Conservation (phyloP, 2,888 invertebrate genomes). For the Melieria picta region DNA sequence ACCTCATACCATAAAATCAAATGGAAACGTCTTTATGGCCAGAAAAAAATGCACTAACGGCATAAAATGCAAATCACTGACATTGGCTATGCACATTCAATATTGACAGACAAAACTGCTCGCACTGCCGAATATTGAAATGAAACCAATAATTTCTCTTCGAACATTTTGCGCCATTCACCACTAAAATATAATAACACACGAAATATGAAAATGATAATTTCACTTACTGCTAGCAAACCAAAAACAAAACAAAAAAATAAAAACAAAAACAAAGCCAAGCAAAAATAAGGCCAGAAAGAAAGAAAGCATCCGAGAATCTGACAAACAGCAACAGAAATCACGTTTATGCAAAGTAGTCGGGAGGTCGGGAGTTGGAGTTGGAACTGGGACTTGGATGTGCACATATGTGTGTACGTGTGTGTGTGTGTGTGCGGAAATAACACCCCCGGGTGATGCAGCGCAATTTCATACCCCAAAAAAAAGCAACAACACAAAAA, state of each 20-base stretch:
- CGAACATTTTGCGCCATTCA: conserved; percentile 43
- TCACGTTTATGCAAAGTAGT: conserved; percentile 48
- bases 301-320: conserved; percentile 37
- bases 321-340: conserved; percentile 28
- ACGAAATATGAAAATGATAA: conserved; percentile 29
- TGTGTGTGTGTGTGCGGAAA: background rate
- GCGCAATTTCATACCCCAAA: background rate
- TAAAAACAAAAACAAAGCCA: background rate
- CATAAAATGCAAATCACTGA: no score
- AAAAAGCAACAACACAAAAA: no score
- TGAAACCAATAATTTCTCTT: no score
- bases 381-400: background rate
- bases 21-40: no score
- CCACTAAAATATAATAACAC: conserved; percentile 2
- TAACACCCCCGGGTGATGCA: background rate
- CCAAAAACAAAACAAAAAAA: no score
- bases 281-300: conserved; percentile 16
- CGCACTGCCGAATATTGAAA: no score
- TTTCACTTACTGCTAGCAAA: conserved; percentile 14
- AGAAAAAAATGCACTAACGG: no score
- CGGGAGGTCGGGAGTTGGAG: conserved; percentile 5
- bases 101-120: no score
- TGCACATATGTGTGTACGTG: background rate
- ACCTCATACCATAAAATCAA: no score
- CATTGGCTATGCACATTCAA: no score